Evolutionary conservation across 1,140 invertebrate genomes (phyloP).

Genomic region (Lethocerus indicus): DNA sequence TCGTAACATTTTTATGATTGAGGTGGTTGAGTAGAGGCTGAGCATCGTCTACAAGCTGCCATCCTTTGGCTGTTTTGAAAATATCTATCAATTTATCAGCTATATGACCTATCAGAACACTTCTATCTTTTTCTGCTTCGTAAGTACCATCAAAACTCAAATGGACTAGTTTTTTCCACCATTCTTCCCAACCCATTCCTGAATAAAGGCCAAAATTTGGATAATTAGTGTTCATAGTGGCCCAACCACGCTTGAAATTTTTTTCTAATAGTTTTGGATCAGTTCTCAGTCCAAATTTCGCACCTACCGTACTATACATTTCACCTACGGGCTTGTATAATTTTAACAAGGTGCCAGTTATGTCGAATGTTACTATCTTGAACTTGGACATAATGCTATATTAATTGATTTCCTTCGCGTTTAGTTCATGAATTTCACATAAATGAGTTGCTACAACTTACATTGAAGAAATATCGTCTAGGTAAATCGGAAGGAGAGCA

Average conservation of each 20-base stretch:
- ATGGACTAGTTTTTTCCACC: constrained; percentile 58
- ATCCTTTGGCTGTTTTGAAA: constrained; percentile 49
- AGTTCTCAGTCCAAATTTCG: constrained; percentile 43
- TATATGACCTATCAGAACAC: constrained; percentile 13
- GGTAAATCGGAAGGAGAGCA: too few relatives aligned
- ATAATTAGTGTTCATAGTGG: constrained; percentile 39
- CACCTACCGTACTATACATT: constrained; percentile 51
- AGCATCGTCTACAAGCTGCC: constrained; percentile 46
- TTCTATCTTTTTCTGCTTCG: neutral
- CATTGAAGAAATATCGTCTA: too few relatives aligned
- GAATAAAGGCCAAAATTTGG: constrained; percentile 61
- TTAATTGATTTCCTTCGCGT: too few relatives aligned
- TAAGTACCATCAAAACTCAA: constrained; percentile 38
- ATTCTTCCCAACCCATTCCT: constrained; percentile 53
- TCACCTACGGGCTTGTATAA: constrained; percentile 48
- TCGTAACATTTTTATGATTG: constrained; percentile 25
- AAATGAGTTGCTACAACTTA: too few relatives aligned
- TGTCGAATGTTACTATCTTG: constrained; percentile 65
- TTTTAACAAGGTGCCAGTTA: constrained; percentile 65
- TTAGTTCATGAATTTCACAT: too few relatives aligned
- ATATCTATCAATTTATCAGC: constrained; percentile 31
- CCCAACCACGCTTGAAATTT: constrained; percentile 45
- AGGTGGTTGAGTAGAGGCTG: constrained; percentile 41
- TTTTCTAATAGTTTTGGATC: constrained; percentile 36
- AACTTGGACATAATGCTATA: constrained; percentile 15